A percentile compares a stretch with the other conserved stretches of the same genome.
These are phyloP conservation scores for Leptinotarsa undecemlineata DNA, from an alignment of 1,140 invertebrate genomes.

Conservation along the genomic window DNA sequence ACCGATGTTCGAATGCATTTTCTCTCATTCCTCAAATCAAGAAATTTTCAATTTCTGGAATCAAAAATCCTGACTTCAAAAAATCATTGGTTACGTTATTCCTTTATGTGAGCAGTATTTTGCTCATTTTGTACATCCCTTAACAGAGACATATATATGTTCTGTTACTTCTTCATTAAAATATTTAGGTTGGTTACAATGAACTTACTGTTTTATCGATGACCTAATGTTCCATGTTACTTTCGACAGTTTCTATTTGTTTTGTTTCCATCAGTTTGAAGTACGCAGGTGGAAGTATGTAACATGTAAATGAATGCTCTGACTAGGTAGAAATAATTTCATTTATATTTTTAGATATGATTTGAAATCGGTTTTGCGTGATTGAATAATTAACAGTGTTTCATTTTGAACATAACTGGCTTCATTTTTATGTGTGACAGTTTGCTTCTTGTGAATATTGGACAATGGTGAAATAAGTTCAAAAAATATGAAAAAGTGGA, in stretches of 20 bases:
- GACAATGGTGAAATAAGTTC: not conserved
- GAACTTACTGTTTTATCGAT: no score
- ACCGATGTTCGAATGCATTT: no score
- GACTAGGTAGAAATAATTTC: not conserved
- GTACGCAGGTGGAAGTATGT: not conserved
- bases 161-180: no score
- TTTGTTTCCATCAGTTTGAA: not conserved
- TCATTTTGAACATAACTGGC: not conserved
- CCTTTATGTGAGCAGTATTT: no score
- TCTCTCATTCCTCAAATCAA: no score
- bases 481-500: conserved; percentile 6
- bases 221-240: no score
- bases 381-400: not conserved
- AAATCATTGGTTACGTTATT: no score
- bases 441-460: not conserved
- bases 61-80: no score
- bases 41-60: no score
- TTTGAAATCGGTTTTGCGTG: not conserved
- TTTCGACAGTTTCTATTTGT: not conserved
- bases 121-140: no score
- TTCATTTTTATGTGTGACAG: not conserved
- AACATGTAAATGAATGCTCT: not conserved
- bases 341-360: not conserved
- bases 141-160: no score
- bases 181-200: no score